Conservation (phyloP, 2,797 vertebrate species). For the Sebastes variabilis region DNA sequence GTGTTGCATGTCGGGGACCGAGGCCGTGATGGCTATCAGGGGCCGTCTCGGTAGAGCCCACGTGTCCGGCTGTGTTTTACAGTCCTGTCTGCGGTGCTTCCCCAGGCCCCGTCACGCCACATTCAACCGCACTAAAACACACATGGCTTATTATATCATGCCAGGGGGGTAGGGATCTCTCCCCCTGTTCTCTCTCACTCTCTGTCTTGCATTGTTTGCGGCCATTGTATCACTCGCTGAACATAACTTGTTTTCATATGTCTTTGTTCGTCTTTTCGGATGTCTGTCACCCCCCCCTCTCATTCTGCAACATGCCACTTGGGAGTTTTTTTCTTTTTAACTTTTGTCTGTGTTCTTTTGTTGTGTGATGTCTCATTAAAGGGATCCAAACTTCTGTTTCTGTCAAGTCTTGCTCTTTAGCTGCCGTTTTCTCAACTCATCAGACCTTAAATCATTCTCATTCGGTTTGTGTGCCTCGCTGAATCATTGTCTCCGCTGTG, state of each 20-base stretch:
- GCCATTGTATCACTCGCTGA: background rate
- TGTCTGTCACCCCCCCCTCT: background rate
- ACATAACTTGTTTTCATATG: background rate
- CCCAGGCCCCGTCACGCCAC: conserved; percentile 57
- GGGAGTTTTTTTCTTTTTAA: background rate
- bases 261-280: background rate
- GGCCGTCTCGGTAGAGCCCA: conserved; percentile 25
- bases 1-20: background rate
- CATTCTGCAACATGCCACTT: background rate
- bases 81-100: conserved; percentile 65
- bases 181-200: background rate
- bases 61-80: conserved; percentile 54
- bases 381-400: conserved; percentile 1
- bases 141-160: conserved; percentile 44
- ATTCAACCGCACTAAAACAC: conserved; percentile 57
- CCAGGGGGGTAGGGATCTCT: background rate
- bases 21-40: conserved; percentile 41
- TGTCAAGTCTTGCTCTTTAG: background rate
- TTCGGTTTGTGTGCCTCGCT: conserved; percentile 3
- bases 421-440: conserved; percentile 3
- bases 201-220: background rate
- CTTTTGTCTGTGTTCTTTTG: conserved; percentile 10
- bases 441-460: conserved; percentile 24
- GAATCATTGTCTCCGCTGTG: conserved; percentile 18
- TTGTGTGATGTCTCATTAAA: conserved; percentile 30